Base-by-base conservation (phyloP, 2,113 vertebrate genomes). In the Epinephelus moara region DNA sequence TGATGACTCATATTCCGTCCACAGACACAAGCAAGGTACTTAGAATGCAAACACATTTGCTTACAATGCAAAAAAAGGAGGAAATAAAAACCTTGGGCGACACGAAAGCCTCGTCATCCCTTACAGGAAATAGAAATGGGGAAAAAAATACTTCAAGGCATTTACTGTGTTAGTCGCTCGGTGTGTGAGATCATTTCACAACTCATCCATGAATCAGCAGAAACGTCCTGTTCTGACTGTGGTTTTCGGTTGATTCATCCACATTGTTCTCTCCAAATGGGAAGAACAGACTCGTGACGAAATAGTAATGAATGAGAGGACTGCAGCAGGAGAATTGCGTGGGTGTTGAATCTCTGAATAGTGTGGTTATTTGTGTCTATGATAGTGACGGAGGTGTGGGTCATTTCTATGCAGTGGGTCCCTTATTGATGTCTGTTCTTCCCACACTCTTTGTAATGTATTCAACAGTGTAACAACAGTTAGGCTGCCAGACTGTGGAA, bases 161-260 rank as follows among this genome's bases (percentile, higher is more conserved):
- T 19, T 6, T 13, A 55, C 53, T 40, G 57, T 2, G 3, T 66
- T 30, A 47, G 60, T 80, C 69, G 81, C 25, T 25, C 4, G 0
- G 33, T 27, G 11, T 75, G 61, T 33, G 42, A 82, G 68, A 79
- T 7, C 0, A 27, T 55, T 52, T n/a, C 19, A 79, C 2, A 10
- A 17, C 15, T 42, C 59, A 49, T 57, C 45, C 57, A 25, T 78
- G 75, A 83, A 3, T 85, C 81, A 75, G 69, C 70, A 79, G 61
- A 61, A 19, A 55, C 0, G 0, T 45, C 13, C 59, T 47, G 27
- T 57, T 53, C 18, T 71, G 64, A n/a, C 6, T 68, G 25, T 25
- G 23, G 25, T 78, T 80, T 47, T 66, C 23, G 47, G 37, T n/a
- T 80, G 56, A 88, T 52, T 85, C 14, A 73, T 25, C 40, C 40